A percentile compares a stretch with the other conserved stretches of the same genome.
Conservation (phyloP, 1,140 invertebrate genomes). For the Pseudomyrmex pallidus region DNA sequence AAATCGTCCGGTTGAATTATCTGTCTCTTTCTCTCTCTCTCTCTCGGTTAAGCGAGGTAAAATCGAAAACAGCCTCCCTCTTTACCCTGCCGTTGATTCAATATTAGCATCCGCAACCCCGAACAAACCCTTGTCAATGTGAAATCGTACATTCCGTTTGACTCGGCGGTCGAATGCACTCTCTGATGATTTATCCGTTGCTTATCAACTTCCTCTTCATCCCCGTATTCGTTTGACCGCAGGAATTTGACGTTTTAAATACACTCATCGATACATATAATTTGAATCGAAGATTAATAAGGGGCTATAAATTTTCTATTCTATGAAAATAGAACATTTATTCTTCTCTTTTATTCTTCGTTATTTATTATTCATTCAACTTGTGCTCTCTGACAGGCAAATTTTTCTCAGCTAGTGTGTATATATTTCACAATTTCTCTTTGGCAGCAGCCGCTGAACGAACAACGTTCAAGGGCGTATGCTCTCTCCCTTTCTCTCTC, state of each 20-base stretch:
- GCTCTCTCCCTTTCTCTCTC: not conserved
- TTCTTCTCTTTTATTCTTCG: too few species aligned
- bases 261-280: not conserved
- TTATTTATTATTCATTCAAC: too few species aligned
- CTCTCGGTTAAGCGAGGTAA: not conserved
- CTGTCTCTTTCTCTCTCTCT: too few species aligned
- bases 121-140: not conserved
- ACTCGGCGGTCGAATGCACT: conserved; percentile 29
- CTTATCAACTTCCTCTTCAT: not conserved
- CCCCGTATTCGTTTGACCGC: not conserved
- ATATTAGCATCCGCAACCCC: conserved; percentile 53
- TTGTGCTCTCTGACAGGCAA: too few species aligned
- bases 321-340: too few species aligned
- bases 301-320: not conserved
- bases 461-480: conserved; percentile 7
- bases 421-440: too few species aligned
- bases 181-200: conserved; percentile 11
- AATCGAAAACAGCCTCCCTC: conserved; percentile 51
- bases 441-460: not conserved
- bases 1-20: conserved; percentile 13
- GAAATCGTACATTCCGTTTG: conserved; percentile 53
- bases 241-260: conserved; percentile 40
- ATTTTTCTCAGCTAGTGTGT: too few species aligned
- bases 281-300: conserved; percentile 21
- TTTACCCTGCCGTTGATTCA: conserved; percentile 34